Evolutionary conservation across 2,113 vertebrate genomes (phyloP).

Genomic region (Sporophila hypoxantha): DNA sequence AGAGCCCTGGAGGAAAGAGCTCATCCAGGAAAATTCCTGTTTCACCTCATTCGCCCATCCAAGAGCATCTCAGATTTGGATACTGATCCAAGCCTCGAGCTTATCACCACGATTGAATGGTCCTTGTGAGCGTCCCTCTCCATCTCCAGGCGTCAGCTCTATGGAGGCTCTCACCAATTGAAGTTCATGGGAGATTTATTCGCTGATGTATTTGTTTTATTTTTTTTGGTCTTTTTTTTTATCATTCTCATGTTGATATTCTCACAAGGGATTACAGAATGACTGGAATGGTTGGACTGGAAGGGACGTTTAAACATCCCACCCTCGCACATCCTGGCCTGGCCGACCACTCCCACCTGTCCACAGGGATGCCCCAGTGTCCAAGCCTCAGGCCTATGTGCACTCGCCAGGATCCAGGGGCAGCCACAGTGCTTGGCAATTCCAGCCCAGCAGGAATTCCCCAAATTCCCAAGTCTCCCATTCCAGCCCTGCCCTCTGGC

Average conservation of each 20-base stretch:
- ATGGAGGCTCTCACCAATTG: fast-evolving
- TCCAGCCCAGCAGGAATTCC: background rate
- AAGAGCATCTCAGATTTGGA: too few relatives aligned
- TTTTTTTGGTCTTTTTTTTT: background rate
- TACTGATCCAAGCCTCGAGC: fast-evolving
- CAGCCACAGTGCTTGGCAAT: background rate
- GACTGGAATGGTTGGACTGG: background rate
- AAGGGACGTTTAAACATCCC: background rate
- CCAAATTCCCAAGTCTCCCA: background rate
- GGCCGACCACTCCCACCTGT: too few relatives aligned
- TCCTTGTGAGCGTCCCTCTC: background rate
- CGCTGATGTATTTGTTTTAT: fast-evolving
- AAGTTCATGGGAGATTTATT: background rate
- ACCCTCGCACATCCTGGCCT: too few relatives aligned
- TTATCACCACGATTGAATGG: background rate
- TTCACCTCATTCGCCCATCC: background rate
- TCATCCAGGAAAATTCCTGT: background rate
- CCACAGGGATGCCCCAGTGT: background rate
- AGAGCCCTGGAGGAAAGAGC: background rate
- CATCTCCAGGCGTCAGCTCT: background rate
- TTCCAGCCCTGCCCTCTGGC: background rate
- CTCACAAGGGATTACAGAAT: fast-evolving
- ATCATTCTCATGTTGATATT: background rate
- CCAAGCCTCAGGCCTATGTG: background rate
- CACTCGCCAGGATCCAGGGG: background rate